Base-by-base conservation (phyloP, 2,888 invertebrate species). In the Automeris io region DNA sequence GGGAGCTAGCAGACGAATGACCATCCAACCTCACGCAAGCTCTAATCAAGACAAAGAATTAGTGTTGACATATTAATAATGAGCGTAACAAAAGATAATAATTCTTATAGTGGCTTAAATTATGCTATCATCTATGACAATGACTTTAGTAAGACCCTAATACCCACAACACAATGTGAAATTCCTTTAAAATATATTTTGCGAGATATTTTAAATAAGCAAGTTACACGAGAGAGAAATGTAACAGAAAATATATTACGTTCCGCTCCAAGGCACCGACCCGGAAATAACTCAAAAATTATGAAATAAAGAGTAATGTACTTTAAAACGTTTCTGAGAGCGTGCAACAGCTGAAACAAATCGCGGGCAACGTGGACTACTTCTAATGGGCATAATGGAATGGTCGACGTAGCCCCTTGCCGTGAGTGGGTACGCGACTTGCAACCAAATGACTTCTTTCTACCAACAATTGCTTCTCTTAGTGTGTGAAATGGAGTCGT, bases 341-440 rank as follows among this genome's bases (percentile, higher is more conserved):
- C 54, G 53, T 53, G 68, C 64, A 68, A 60, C 70, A 71, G 70
- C 72, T 71, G 75, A 71, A 73, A 75, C 72, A 76, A 76, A 78
- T 77, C 70, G 74, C 54, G 49, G 51, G 47, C 54, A 50, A 45
- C 47, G 57, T 54, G 57, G 53, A 54, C 55, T 45, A 40, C 56
- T 51, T 46, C 55, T 72, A 73, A 73, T 71, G 71, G 70, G 55
- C 54, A 51, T 67, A 70, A 70, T 67, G 65, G 70, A 60, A 43
- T 41, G 46, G 54, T 46, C 49, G 48, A 61, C 61, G 65, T 67
- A 57, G 60, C 49, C 65, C 57, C 57, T 57, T 58, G 65, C 58
- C 65, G 63, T 68, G 63, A 67, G 70, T 67, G 66, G 58, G 45
- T 66, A 65, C 67, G 68, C 61, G 66, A 65, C 63, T 55, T 47